Evolutionary conservation across 1,140 invertebrate genomes (phyloP).

Genomic region (Rhopalosiphum maidis): DNA sequence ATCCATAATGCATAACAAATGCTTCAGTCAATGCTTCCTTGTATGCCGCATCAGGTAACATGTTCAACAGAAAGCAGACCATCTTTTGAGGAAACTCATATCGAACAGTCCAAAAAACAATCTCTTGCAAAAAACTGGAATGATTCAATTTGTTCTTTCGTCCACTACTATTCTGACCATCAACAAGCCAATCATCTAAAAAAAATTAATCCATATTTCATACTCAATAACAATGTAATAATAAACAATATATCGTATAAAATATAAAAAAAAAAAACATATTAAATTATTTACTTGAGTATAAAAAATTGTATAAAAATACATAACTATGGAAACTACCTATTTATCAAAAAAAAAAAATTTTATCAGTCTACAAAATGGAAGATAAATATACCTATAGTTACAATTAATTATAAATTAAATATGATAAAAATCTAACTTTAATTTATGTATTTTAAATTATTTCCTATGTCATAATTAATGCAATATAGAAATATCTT

Average conservation of each 20-base stretch:
- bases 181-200: background rate
- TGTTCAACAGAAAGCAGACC: slow-evolving; percentile 93
- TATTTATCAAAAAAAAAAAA: background rate
- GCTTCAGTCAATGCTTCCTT: slow-evolving; percentile 90
- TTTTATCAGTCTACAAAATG: background rate
- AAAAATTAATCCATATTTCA: background rate
- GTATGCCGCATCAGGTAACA: slow-evolving; percentile 93
- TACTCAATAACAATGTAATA: background rate
- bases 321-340: background rate
- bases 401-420: background rate
- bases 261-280: background rate
- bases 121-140: slow-evolving; percentile 89
- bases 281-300: background rate
- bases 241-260: background rate
- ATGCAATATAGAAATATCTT: background rate
- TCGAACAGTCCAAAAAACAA: slow-evolving; percentile 97
- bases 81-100: slow-evolving; percentile 97
- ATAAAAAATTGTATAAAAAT: background rate
- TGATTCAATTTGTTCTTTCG: slow-evolving; percentile 74
- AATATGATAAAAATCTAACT: background rate
- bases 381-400: background rate
- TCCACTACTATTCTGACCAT: slow-evolving; percentile 5
- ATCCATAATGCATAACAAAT: slow-evolving; percentile 94
- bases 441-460: background rate
- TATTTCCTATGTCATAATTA: background rate